Evolutionary conservation across 2,797 vertebrate genomes (phyloP).

Genomic region (Sylvilagus floridanus): DNA sequence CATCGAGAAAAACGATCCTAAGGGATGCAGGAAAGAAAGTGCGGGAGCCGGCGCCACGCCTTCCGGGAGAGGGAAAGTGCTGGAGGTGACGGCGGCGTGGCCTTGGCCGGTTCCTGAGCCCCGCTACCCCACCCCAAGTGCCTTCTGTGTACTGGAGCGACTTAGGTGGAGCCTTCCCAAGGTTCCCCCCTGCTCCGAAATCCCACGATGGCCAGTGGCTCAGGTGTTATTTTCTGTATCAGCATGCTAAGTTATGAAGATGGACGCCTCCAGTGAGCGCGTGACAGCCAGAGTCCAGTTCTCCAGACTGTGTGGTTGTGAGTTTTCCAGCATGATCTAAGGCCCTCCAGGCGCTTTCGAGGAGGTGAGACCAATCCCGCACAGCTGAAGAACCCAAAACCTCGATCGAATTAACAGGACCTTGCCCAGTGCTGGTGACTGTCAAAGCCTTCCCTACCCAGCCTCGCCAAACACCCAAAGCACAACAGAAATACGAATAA

Average conservation of each 20-base stretch:
- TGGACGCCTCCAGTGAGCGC: background rate
- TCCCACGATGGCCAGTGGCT: background rate
- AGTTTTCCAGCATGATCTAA: background rate
- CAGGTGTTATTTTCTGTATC: background rate
- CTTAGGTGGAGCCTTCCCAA: background rate
- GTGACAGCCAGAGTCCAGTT: background rate
- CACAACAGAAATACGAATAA: background rate
- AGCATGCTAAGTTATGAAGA: background rate
- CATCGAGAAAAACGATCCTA: background rate
- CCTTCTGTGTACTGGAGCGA: slow-evolving; percentile 24
- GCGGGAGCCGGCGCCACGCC: background rate
- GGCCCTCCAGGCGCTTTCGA: background rate
- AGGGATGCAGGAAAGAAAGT: background rate
- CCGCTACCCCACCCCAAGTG: no score
- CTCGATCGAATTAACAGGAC: background rate
- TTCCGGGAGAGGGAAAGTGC: background rate
- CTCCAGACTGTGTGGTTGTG: background rate
- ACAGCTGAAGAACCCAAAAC: slow-evolving; percentile 2
- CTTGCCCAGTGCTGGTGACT: background rate
- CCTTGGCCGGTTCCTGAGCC: slow-evolving; percentile 45
- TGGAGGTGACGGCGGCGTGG: slow-evolving; percentile 26
- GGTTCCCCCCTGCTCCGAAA: slow-evolving; percentile 33
- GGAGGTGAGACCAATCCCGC: background rate
- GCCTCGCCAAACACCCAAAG: no score
- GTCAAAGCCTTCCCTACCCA: background rate